Base-by-base conservation (phyloP, 1,140 invertebrate genomes). In the Archegozetes longisetosus region DNA sequence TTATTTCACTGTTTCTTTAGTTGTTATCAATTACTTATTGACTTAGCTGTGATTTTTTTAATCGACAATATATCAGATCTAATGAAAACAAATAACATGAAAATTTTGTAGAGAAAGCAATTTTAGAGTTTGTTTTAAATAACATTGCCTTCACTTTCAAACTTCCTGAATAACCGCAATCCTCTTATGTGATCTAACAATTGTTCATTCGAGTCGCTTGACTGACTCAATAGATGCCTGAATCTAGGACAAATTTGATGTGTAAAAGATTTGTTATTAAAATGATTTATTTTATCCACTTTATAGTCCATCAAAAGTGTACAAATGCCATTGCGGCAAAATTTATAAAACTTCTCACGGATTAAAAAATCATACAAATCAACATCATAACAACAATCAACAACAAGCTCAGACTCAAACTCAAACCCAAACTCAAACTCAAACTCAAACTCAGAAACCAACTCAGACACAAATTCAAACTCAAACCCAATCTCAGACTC, bases 251-350 rank as follows among this genome's bases (percentile, higher is more conserved):
- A n/a, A n/a, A n/a, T n/a, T n/a, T n/a, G n/a, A n/a, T n/a, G n/a
- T n/a, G n/a, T n/a, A n/a, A n/a, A n/a, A n/a, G n/a, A n/a, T n/a
- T n/a, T n/a, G n/a, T n/a, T n/a, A 47, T 14, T n/a, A 47, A 47
- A 14, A 32, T n/a, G 51, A 53, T 29, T 23, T 32, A 22, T 64
- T 62, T 57, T 53, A 64, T 53, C 29, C 64, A n/a, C 75, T 75
- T 27, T 48, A 17, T 70, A 85, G 84, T 73, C 75, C 84, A 65
- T 80, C 79, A 68, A 86, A 86, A 74, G 78, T 78, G 4, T 85
- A 80, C 71, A 83, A 82, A 69, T 88, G 85, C 72, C 79, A 81
- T 24, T 88, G 85, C 73, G 84, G 84, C 56, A 88, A 86, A 74
- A 85, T 80, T 69, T 88, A 86, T 73, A 84, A 84, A 69, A 84